phyloP scores from a whole-genome alignment of 2,888 invertebrate genomes.

The Leptinotarsa peninsularis region DNA sequence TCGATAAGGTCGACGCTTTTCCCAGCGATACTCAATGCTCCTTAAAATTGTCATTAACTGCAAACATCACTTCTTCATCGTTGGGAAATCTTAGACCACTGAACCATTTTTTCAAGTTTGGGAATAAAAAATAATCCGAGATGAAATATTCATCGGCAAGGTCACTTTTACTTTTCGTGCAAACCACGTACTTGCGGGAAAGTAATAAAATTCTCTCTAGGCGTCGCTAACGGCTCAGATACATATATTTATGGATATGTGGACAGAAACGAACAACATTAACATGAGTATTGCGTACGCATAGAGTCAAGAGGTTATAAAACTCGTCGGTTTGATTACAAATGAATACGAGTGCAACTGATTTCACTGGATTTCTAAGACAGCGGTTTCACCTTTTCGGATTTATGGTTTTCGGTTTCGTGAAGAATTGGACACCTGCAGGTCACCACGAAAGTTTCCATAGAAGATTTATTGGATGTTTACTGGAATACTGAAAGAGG shows the following conservation, averaged over 20 bases:
- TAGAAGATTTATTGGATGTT: neutral
- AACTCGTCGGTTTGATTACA: neutral
- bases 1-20: too few relatives aligned
- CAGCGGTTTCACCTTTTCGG: neutral
- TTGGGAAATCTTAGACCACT: too few relatives aligned
- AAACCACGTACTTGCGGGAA: neutral
- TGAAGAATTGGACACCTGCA: neutral
- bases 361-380: slow-evolving; percentile 12
- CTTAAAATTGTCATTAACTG: too few relatives aligned
- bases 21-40: too few relatives aligned
- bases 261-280: neutral
- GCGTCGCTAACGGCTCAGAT: neutral
- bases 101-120: too few relatives aligned
- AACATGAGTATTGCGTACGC: neutral
- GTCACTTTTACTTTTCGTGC: neutral
- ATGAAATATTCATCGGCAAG: neutral
- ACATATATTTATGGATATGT: slow-evolving; percentile 6
- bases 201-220: neutral
- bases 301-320: neutral
- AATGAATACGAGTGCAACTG: slow-evolving; percentile 1
- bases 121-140: too few relatives aligned
- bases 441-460: neutral
- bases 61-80: too few relatives aligned
- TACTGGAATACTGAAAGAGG: neutral
- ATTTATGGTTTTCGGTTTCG: neutral